These are phyloP conservation scores for Bovichtus diacanthus DNA, from an alignment of 2,797 vertebrate species.

Conservation along the genomic window DNA sequence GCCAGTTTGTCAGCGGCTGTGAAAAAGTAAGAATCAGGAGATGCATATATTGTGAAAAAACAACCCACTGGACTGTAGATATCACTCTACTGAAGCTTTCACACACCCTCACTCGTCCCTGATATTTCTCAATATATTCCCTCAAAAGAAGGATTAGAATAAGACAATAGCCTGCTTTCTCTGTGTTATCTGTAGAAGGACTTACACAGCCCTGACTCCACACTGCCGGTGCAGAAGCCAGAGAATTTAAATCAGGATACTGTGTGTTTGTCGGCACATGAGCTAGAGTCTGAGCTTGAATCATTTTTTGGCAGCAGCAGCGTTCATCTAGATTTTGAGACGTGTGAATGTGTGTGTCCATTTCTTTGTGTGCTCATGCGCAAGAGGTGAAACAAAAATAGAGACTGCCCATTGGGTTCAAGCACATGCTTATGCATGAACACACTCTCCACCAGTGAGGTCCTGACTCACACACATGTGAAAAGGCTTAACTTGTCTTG, in stretches of 20 bases:
- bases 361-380: conserved; percentile 46
- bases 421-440: conserved; percentile 74
- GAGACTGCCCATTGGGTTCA: conserved; percentile 56
- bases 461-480: conserved; percentile 72
- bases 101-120: conserved; percentile 39
- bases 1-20: conserved; percentile 34
- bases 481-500: conserved; percentile 74
- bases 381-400: conserved; percentile 56
- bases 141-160: conserved; percentile 71
- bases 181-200: conserved; percentile 64
- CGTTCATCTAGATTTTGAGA: conserved; percentile 34
- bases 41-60: conserved; percentile 29
- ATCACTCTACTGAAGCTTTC: conserved; percentile 43
- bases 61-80: conserved; percentile 39
- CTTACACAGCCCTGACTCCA: conserved; percentile 54
- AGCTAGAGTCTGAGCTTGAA: conserved; percentile 32
- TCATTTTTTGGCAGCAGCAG: conserved; percentile 36
- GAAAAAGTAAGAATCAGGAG: conserved; percentile 41
- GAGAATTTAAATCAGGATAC: conserved; percentile 66
- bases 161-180: conserved; percentile 68
- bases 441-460: conserved; percentile 70
- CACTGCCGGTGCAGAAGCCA: conserved; percentile 48
- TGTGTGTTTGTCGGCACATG: conserved; percentile 32
- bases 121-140: conserved; percentile 47
- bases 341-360: conserved; percentile 45